Conservation (phyloP, 2,888 invertebrate species). For the Drosophila falleni region DNA sequence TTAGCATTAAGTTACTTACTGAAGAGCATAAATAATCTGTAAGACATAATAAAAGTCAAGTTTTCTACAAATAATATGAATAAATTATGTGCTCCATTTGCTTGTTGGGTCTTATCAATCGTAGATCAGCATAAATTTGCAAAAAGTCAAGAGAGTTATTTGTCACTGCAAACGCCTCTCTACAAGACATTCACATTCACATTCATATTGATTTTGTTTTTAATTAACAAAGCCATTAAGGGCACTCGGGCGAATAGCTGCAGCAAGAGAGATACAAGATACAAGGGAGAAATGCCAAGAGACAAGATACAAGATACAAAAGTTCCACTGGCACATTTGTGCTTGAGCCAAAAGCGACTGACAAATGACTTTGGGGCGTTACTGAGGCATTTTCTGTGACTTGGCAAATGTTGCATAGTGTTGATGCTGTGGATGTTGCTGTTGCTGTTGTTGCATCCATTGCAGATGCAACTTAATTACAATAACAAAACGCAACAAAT, state of each 20-base stretch:
- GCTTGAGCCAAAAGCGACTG: conserved; percentile 49
- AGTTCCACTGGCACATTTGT: conserved; percentile 51
- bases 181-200: too few species aligned
- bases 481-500: conserved; percentile 69
- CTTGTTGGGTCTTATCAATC: conserved; percentile 12
- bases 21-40: neutral
- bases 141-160: conserved; percentile 25
- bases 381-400: conserved; percentile 52
- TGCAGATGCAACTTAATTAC: conserved; percentile 78
- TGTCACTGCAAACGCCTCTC: conserved; percentile 46
- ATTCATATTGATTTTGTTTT: conserved; percentile 75
- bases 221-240: conserved; percentile 82
- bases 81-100: conserved; percentile 18
- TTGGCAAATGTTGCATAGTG: conserved; percentile 29
- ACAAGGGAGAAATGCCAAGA: conserved; percentile 2
- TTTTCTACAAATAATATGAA: conserved; percentile 8
- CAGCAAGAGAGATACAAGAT: neutral
- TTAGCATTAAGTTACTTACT: neutral
- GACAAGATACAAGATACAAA: conserved; percentile 1
- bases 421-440: conserved; percentile 19
- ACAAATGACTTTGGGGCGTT: conserved; percentile 64
- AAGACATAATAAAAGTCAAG: neutral
- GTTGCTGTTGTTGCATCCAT: conserved; percentile 41
- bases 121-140: conserved; percentile 26
- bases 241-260: conserved; percentile 50